Base-by-base conservation (phyloP, 2,113 vertebrate genomes). In the Bubo bubo region DNA sequence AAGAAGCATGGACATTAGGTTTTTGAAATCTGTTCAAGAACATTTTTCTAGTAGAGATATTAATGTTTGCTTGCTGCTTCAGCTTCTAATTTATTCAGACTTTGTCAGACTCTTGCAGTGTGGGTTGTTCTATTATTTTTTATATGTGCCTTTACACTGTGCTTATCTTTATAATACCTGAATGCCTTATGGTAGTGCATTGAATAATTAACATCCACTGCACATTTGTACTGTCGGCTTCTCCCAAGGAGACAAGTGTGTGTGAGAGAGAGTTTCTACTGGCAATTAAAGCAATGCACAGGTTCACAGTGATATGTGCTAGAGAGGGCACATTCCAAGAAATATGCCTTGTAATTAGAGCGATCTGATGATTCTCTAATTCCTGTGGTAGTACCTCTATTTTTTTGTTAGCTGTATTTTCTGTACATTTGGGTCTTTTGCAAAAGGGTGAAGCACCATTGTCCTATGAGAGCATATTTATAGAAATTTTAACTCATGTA, bases 141-240 rank as follows among this genome's bases (percentile, higher is more conserved):
- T 32, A 43, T 87, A 64, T 76, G 23, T 76, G 62, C 62, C 82
- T 14, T 95, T 95, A 87, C 66, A 66, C 35, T 75, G 53, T 49
- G 32, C 62, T 96, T 93, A 85, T 81, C 50, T 4, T 91, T 70
- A 27, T 90, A 90, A 72, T 64, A 95, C 76, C 84, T 66, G 64
- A 85, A 56, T 39, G 71, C 76, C 62, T 66, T 70, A 60, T 28
- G 63, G 66, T 83, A 82, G 74, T 66, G 41, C 52, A 35, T 19
- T 90, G 77, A 91, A 89, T 90, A 95, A 97, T 94, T 94, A 94
- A 91, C 81, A 93, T 89, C 77, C 28, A 17, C 50, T 64, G 66
- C 52, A 58, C 89, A 89, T 91, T 95, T 95, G 76, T 92, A 75
- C 64, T 84, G 86, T 89, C 93, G 94, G 43, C 45, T 64, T 86